phyloP scores from a whole-genome alignment of 2,888 invertebrate genomes.

The Cryptops parisi region DNA sequence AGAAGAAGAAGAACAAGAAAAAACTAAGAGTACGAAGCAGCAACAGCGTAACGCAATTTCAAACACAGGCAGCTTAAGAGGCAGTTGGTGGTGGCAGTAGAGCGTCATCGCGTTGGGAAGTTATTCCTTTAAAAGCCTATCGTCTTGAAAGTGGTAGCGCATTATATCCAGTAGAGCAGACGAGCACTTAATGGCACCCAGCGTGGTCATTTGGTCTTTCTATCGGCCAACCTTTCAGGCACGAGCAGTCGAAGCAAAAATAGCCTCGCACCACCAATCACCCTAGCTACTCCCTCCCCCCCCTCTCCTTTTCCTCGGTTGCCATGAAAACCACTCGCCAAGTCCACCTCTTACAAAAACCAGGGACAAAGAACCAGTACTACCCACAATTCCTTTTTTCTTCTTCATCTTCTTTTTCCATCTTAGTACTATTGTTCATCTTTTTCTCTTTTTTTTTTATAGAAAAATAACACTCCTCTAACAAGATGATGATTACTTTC shows the following conservation, averaged over 20 bases:
- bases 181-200: constrained; percentile 11
- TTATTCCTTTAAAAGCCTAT: constrained; percentile 2
- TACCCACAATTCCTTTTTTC: too few relatives aligned
- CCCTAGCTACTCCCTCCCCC: background rate
- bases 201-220: constrained; percentile 10
- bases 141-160: constrained; percentile 10
- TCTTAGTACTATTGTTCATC: too few relatives aligned
- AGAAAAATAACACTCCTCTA: too few relatives aligned
- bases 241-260: background rate
- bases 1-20: too few relatives aligned
- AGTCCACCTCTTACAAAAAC: too few relatives aligned
- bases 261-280: background rate
- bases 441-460: too few relatives aligned
- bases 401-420: too few relatives aligned
- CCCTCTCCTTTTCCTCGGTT: background rate
- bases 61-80: too few relatives aligned
- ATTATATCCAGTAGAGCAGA: constrained; percentile 8
- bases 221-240: constrained; percentile 12
- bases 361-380: too few relatives aligned
- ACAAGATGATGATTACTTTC: too few relatives aligned
- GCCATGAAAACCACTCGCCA: constrained; percentile 11
- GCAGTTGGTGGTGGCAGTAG: background rate
- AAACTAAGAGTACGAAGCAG: too few relatives aligned
- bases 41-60: too few relatives aligned
- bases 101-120: background rate